Conservation (phyloP, 2,113 vertebrate species). For the Hippopotamus amphibius region DNA sequence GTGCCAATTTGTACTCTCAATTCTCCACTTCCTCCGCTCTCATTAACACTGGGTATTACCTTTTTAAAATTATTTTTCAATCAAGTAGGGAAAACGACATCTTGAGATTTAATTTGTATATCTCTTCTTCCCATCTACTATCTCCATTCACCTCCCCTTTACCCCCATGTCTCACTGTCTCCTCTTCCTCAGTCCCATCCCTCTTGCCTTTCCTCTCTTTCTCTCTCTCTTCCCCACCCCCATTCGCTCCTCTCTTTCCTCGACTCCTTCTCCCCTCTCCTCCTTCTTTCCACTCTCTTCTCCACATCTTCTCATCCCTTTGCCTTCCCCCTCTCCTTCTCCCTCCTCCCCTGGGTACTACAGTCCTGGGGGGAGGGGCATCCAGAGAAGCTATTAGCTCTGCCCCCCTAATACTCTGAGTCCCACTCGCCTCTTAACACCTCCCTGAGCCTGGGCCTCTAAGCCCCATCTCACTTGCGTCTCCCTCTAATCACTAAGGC, state of each 20-base stretch:
- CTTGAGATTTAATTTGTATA: neutral
- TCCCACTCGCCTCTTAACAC: slow-evolving; percentile 83
- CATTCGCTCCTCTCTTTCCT: neutral
- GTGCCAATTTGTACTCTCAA: neutral
- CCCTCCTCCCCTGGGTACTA: slow-evolving; percentile 45
- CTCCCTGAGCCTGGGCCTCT: slow-evolving; percentile 87
- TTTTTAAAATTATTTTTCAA: neutral
- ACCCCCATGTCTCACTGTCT: neutral
- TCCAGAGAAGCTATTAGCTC: slow-evolving; percentile 79
- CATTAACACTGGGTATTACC: neutral
- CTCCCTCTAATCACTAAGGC: slow-evolving; percentile 83
- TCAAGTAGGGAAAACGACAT: neutral
- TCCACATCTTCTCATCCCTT: neutral
- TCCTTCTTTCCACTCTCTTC: neutral
- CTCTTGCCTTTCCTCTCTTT: neutral
- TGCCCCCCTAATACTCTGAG: slow-evolving; percentile 80
- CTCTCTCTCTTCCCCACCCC: neutral
- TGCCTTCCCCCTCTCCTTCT: neutral
- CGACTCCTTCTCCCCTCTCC: neutral
- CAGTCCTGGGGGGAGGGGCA: slow-evolving; percentile 56
- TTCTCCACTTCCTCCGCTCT: neutral
- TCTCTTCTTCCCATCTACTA: neutral
- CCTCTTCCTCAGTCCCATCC: neutral
- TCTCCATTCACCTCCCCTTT: neutral
- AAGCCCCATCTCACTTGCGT: slow-evolving; percentile 79